Evolutionary conservation across 2,113 vertebrate genomes (phyloP).

Genomic region (Pan paniscus): DNA sequence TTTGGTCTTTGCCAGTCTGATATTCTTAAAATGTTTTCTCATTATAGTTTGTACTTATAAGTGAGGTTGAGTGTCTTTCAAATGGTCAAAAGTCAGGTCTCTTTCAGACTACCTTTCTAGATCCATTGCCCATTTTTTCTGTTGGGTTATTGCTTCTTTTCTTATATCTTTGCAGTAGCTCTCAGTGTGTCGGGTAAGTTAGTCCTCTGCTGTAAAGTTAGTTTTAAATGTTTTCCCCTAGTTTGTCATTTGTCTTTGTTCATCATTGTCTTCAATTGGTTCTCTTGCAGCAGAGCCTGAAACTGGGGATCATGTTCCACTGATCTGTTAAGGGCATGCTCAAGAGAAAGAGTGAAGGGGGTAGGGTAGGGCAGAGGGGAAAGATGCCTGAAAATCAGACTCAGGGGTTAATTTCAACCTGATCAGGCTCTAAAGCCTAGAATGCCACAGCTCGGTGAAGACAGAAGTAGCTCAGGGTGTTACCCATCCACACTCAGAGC

Average conservation of each 20-base stretch:
- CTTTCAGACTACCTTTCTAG: not conserved
- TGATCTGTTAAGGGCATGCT: too few species aligned
- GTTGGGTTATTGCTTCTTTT: not conserved
- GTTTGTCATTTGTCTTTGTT: not conserved
- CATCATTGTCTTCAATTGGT: not conserved
- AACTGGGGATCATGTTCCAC: not conserved
- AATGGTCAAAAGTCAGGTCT: not conserved
- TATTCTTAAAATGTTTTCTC: not conserved
- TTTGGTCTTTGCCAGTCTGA: not conserved
- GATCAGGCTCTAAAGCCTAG: not conserved
- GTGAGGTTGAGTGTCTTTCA: not conserved
- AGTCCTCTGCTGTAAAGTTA: not conserved
- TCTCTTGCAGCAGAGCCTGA: not conserved
- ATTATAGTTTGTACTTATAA: not conserved
- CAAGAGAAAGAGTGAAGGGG: not conserved
- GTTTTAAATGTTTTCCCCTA: not conserved
- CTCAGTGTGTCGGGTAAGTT: not conserved
- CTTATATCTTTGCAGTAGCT: not conserved
- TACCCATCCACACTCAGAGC: not conserved
- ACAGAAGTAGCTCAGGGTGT: not conserved
- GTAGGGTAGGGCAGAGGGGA: not conserved
- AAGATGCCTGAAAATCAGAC: not conserved
- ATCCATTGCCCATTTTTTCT: not conserved
- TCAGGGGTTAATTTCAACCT: not conserved
- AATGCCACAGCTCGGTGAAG: not conserved